phyloP scores from a whole-genome alignment of 2,113 vertebrate species.

The Syngnathus floridae region DNA sequence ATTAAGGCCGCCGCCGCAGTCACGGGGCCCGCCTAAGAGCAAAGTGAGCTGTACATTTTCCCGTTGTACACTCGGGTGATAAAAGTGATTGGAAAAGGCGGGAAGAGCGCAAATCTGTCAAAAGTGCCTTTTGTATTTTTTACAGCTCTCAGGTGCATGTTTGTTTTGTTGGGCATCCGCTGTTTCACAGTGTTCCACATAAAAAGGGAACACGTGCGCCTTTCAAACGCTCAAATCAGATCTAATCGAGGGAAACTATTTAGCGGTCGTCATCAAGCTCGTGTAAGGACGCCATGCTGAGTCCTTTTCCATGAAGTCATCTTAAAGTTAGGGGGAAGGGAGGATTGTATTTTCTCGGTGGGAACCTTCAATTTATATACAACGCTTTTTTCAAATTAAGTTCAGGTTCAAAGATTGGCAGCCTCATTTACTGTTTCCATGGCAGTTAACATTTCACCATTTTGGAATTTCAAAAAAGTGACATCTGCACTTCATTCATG shows the following conservation, averaged over 20 bases:
- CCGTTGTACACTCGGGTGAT: slow-evolving; percentile 41
- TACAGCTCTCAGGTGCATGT: slow-evolving; percentile 68
- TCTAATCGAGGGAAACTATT: slow-evolving; percentile 55
- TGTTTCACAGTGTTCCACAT: slow-evolving; percentile 54
- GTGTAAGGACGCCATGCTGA: slow-evolving; percentile 44
- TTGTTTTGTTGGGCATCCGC: slow-evolving; percentile 44
- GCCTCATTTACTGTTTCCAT: no score
- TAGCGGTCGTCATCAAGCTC: slow-evolving; percentile 28
- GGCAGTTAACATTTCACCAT: no score
- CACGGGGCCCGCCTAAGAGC: slow-evolving; percentile 22
- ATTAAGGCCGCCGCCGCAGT: slow-evolving; percentile 52
- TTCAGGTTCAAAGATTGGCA: no score
- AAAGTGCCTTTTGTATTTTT: slow-evolving; percentile 39
- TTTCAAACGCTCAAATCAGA: slow-evolving; percentile 60
- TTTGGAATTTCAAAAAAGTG: no score
- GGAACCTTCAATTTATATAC: not conserved
- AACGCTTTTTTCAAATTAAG: no score
- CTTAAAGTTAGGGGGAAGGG: slow-evolving; percentile 24
- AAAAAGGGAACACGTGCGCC: slow-evolving; percentile 60
- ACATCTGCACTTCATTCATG: no score
- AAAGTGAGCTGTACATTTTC: slow-evolving; percentile 5
- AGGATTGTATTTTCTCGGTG: not conserved
- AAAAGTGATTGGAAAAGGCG: slow-evolving; percentile 23
- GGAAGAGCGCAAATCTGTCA: slow-evolving; percentile 28
- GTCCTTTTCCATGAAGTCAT: slow-evolving; percentile 64